These are phyloP conservation scores for Apodemia zela DNA, from an alignment of 2,888 invertebrate genomes.

Conservation along the genomic window DNA sequence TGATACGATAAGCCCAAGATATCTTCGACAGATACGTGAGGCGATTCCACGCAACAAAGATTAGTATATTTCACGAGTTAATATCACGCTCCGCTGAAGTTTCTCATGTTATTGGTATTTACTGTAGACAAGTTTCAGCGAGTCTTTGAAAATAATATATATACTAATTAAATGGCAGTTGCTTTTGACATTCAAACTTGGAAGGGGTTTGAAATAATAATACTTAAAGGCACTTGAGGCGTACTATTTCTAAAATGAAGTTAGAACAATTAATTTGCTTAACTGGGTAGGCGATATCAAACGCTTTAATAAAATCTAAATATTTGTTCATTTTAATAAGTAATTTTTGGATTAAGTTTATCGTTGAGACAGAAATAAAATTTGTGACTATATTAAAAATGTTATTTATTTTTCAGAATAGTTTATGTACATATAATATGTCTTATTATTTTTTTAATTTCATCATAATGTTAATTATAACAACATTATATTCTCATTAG, in stretches of 20 bases:
- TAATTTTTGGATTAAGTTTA: no score
- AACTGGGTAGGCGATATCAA: neutral
- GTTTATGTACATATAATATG: no score
- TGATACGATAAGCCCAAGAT: constrained; percentile 34
- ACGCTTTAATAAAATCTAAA: neutral
- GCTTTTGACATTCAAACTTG: neutral
- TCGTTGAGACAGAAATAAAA: no score
- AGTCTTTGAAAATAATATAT: neutral
- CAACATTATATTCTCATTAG: no score
- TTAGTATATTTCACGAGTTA: constrained; percentile 22
- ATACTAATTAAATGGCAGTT: neutral
- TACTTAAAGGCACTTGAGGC: neutral
- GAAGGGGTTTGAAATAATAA: neutral
- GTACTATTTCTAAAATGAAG: neutral
- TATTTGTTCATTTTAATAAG: no score
- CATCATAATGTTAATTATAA: no score
- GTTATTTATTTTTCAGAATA: no score
- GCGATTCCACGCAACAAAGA: constrained; percentile 26
- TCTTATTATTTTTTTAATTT: no score
- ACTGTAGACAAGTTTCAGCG: neutral
- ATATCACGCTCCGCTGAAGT: constrained; percentile 3
- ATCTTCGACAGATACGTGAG: constrained; percentile 33
- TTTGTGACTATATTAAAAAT: no score
- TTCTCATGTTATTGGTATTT: constrained; percentile 1
- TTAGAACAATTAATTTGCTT: neutral